A percentile compares a stretch with the other conserved stretches of the same genome.
phyloP scores from a whole-genome alignment of 2,797 vertebrate genomes.

The Austrolebias charrua region DNA sequence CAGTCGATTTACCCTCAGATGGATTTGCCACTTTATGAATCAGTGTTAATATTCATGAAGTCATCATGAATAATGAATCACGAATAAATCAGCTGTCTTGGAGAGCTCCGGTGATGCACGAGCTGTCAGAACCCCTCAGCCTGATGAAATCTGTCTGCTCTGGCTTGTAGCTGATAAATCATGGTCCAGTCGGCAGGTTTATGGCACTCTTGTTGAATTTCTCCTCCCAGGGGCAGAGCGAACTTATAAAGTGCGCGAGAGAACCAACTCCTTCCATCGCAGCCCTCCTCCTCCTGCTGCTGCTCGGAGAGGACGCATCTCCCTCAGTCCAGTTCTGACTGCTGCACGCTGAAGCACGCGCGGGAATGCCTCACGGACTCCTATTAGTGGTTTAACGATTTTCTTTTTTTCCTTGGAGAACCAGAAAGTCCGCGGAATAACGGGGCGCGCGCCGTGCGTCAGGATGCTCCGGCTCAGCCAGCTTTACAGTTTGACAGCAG shows the following conservation, averaged over 20 bases:
- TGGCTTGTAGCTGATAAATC: neutral
- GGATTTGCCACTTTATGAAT: no score
- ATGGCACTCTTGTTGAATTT: slow-evolving; percentile 1
- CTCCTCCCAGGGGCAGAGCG: slow-evolving; percentile 37
- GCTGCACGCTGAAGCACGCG: slow-evolving; percentile 32
- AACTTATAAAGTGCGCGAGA: slow-evolving; percentile 24
- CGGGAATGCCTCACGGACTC: slow-evolving; percentile 30
- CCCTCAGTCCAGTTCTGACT: slow-evolving; percentile 6
- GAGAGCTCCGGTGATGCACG: neutral
- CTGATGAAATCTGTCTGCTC: slow-evolving; percentile 7
- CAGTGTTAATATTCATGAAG: no score
- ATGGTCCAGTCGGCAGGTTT: slow-evolving; percentile 19
- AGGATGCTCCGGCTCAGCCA: slow-evolving; percentile 49
- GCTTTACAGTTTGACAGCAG: slow-evolving; percentile 37
- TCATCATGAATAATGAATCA: no score
- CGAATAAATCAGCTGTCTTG: no score
- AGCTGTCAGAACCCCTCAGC: slow-evolving; percentile 11
- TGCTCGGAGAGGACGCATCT: slow-evolving; percentile 11
- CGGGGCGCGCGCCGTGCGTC: slow-evolving; percentile 22
- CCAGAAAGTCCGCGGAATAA: slow-evolving; percentile 32
- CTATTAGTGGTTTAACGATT: slow-evolving; percentile 3
- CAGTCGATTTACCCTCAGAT: no score
- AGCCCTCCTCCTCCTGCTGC: slow-evolving; percentile 16
- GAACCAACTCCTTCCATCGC: neutral
- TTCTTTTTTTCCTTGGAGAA: slow-evolving; percentile 5